Conservation (phyloP, 2,888 invertebrate genomes). For the Sesia bembeciformis region DNA sequence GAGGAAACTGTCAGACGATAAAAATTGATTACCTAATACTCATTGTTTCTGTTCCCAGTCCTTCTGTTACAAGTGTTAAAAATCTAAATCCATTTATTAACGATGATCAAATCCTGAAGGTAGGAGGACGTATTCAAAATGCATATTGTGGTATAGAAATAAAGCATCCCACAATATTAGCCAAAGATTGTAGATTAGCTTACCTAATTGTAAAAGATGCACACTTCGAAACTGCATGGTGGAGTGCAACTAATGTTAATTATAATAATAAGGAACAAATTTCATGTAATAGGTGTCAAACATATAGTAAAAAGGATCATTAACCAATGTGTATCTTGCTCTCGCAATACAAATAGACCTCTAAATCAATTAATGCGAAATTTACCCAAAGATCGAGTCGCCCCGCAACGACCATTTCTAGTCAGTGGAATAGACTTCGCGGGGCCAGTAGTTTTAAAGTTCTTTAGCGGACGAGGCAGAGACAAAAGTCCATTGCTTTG, state of each 20-base stretch:
- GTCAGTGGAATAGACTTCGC: too few relatives aligned
- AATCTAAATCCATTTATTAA: not conserved
- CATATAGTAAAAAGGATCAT: not conserved
- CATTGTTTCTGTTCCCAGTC: too few relatives aligned
- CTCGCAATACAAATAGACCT: not conserved
- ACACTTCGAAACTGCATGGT: slow-evolving; percentile 3
- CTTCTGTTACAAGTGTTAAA: too few relatives aligned
- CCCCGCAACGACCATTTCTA: too few relatives aligned
- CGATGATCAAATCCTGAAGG: not conserved
- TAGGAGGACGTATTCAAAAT: not conserved
- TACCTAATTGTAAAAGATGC: slow-evolving; percentile 1
- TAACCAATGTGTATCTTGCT: not conserved
- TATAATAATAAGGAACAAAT: not conserved
- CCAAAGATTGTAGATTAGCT: not conserved
- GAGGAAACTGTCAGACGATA: too few relatives aligned
- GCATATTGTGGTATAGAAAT: not conserved
- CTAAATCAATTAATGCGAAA: not conserved
- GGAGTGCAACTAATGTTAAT: slow-evolving; percentile 2
- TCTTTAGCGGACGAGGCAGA: too few relatives aligned
- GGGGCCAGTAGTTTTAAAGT: too few relatives aligned
- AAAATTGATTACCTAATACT: too few relatives aligned
- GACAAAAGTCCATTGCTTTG: too few relatives aligned
- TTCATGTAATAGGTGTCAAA: not conserved
- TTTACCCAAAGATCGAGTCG: too few relatives aligned
- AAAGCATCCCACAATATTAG: not conserved